phyloP scores from a whole-genome alignment of 2,888 invertebrate genomes.

The Ophonus ardosiacus region DNA sequence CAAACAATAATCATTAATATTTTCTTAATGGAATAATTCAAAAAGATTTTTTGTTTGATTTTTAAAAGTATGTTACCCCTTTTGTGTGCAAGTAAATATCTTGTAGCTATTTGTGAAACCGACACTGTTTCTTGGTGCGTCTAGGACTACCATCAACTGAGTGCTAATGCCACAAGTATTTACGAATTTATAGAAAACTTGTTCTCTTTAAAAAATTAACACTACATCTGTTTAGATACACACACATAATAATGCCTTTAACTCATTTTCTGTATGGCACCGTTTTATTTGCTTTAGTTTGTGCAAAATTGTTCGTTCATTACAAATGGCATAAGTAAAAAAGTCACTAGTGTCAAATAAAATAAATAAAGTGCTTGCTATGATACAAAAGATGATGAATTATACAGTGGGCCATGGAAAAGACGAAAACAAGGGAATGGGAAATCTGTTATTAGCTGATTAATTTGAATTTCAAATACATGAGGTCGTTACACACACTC shows the following conservation, averaged over 20 bases:
- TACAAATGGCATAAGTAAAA: constrained; percentile 52
- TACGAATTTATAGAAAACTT: background rate
- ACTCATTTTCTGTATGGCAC: constrained; percentile 52
- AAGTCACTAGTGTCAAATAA: constrained; percentile 46
- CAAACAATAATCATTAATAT: too few species aligned
- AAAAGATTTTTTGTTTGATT: too few species aligned
- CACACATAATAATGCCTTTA: constrained; percentile 56
- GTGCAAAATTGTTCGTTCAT: constrained; percentile 58
- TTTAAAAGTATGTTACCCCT: too few species aligned
- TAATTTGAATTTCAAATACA: too few species aligned
- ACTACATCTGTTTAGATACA: constrained; percentile 52
- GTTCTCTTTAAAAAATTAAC: constrained; percentile 49
- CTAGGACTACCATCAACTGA: background rate
- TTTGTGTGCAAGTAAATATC: background rate
- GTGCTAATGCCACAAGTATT: background rate
- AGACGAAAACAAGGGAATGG: background rate
- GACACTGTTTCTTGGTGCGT: background rate
- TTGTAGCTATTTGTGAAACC: background rate
- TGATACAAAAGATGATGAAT: constrained; percentile 16
- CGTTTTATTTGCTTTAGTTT: constrained; percentile 48
- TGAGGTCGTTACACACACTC: too few species aligned
- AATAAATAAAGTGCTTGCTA: constrained; percentile 46
- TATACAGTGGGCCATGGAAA: background rate
- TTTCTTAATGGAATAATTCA: too few species aligned
- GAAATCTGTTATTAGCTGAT: background rate